Evolutionary conservation across 2,888 invertebrate species (phyloP).

Genomic region (Timandra comae): DNA sequence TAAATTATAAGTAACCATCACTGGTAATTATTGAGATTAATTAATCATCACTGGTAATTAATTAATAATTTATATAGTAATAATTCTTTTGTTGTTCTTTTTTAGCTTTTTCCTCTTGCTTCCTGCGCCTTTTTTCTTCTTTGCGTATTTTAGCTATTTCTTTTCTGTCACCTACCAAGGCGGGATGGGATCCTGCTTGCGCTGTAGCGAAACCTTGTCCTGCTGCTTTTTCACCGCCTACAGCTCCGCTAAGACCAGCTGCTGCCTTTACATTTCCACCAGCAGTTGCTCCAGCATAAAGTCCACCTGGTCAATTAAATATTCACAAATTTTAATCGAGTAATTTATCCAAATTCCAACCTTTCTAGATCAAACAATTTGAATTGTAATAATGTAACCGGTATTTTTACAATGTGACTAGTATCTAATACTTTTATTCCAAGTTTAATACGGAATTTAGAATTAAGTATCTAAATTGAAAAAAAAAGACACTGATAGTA

Average conservation of each 20-base stretch:
- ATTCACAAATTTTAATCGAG: no score
- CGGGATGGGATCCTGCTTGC: constrained; percentile 47
- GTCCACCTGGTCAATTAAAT: no score
- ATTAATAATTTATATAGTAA: constrained; percentile 3
- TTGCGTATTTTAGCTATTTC: constrained; percentile 32
- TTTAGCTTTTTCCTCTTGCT: constrained; percentile 30
- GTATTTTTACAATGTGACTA: no score
- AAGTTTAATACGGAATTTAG: no score
- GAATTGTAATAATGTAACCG: no score
- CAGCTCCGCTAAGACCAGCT: constrained; percentile 70
- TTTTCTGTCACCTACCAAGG: constrained; percentile 53
- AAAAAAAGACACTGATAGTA: no score
- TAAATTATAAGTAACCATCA: neutral
- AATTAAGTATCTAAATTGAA: no score
- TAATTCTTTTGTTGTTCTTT: constrained; percentile 17
- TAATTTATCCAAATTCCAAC: no score
- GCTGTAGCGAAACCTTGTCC: constrained; percentile 62
- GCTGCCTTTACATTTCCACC: constrained; percentile 71
- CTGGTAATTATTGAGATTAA: neutral
- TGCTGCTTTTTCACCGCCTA: constrained; percentile 46
- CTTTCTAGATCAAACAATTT: no score
- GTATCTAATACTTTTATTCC: no score
- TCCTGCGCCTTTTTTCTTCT: constrained; percentile 42
- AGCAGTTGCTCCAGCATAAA: constrained; percentile 78
- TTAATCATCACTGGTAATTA: constrained; percentile 5